A percentile compares a stretch with the other conserved stretches of the same genome.
Evolutionary conservation across 2,113 vertebrate genomes (phyloP).

Genomic region (Origma solitaria): DNA sequence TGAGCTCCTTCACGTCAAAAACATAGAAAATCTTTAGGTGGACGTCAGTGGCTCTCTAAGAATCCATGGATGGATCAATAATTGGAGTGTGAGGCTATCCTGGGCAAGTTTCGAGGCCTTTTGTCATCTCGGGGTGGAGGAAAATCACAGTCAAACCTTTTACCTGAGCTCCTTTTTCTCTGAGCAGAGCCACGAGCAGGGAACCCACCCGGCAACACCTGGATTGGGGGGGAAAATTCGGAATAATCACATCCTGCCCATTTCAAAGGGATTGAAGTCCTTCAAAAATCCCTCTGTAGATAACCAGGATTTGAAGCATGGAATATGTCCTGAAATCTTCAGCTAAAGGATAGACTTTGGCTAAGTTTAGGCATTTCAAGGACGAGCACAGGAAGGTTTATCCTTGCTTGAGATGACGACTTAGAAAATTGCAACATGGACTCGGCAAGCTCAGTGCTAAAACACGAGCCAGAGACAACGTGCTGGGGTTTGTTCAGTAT

Average conservation of each 20-base stretch:
- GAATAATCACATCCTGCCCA: background rate
- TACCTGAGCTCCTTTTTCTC: rapidly evolving
- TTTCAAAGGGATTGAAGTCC: too few species aligned
- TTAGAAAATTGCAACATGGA: rapidly evolving
- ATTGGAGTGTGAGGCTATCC: background rate
- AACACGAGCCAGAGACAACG: rapidly evolving
- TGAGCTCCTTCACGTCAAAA: background rate
- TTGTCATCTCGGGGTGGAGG: background rate
- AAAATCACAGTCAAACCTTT: rapidly evolving
- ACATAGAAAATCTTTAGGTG: background rate
- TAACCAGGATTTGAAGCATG: rapidly evolving
- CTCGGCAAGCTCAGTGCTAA: background rate
- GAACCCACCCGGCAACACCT: background rate
- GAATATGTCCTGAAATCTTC: background rate
- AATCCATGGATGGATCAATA: background rate
- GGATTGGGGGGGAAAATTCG: background rate
- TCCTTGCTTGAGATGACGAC: background rate
- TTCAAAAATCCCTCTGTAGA: background rate
- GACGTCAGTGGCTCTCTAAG: background rate
- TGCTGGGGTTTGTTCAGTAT: background rate
- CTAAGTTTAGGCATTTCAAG: background rate
- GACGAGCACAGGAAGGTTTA: background rate
- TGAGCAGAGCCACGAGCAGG: background rate
- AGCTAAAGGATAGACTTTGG: background rate
- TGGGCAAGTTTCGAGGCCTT: background rate